These are phyloP conservation scores for Drosophila percnosoma DNA, from an alignment of 2,888 invertebrate genomes.

Conservation along the genomic window DNA sequence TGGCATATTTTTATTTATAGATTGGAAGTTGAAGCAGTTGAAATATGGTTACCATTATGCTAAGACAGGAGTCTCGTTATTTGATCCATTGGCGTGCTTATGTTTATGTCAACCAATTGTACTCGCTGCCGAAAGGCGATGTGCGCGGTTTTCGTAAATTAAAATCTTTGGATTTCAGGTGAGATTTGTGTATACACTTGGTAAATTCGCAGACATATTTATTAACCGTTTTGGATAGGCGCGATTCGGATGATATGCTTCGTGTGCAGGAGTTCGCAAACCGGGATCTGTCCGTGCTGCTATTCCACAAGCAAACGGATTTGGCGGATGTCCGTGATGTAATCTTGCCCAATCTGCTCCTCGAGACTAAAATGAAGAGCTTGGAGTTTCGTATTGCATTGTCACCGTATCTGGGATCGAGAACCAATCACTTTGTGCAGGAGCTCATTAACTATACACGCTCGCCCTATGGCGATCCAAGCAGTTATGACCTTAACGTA, in stretches of 20 bases:
- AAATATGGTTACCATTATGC: not conserved
- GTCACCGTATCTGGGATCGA: slow-evolving; percentile 88
- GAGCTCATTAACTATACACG: slow-evolving; percentile 94
- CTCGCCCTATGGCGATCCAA: slow-evolving; percentile 92
- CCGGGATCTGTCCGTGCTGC: slow-evolving; percentile 90
- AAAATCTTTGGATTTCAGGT: slow-evolving; percentile 90
- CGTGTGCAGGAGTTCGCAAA: slow-evolving; percentile 94
- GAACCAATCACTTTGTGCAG: slow-evolving; percentile 94
- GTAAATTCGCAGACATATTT: slow-evolving; percentile 55
- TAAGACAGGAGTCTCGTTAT: slow-evolving; percentile 43
- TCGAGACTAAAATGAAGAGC: slow-evolving; percentile 86
- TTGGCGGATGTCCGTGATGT: slow-evolving; percentile 88
- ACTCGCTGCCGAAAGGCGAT: slow-evolving; percentile 90
- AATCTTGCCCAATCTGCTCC: slow-evolving; percentile 89
- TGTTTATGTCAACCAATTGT: slow-evolving; percentile 91
- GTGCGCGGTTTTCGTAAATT: slow-evolving; percentile 90
- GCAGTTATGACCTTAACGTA: slow-evolving; percentile 90
- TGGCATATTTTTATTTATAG: not conserved
- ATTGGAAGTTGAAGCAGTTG: not conserved
- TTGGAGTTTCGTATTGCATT: slow-evolving; percentile 89
- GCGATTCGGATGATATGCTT: slow-evolving; percentile 91
- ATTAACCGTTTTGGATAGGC: slow-evolving; percentile 85
- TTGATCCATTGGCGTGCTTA: slow-evolving; percentile 86
- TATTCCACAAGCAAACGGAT: slow-evolving; percentile 87
- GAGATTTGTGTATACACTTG: slow-evolving; percentile 5